Base-by-base conservation (phyloP, 2,888 invertebrate species). In the Eustalomyia histrio region DNA sequence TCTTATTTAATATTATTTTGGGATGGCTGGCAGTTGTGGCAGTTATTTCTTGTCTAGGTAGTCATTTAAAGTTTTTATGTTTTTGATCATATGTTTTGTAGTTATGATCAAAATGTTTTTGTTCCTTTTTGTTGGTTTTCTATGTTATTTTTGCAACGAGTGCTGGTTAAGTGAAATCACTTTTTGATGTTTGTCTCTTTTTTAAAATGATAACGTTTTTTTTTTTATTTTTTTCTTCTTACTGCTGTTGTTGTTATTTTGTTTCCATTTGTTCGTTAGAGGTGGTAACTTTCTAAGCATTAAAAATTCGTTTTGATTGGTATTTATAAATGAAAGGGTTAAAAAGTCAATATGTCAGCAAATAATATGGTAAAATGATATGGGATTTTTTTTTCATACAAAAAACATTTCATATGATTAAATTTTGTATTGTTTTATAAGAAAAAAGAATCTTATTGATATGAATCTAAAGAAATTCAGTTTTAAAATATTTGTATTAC, bases 261-360 rank as follows among this genome's bases (percentile, higher is more conserved):
- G 47, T 47, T 24, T 35, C 12, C 39, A 65, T 74, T 65, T 65
- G 53, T 63, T 79, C 58, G 63, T 69, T 65, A 69, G 65, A 75
- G 80, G 80, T 75, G 80, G 80, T 80, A 71, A 80, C 80, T 80
- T 80, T 80, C 80, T 80, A 80, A 80, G 71, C 61, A 75, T 67
- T 75, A 71, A 75, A 80, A 80, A 75, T 80, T 75, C 75, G 55
- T 71, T 71, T 71, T 75, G 80, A 80, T 80, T 75, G 71, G 69
- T 65, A 71, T 35, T 47, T 67, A 72, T 79, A 73, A 79, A 79
- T 65, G 75, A 61, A 67, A 71, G 80, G 75, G 80, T 80, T 80
- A 75, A 80, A 50, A 67, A 75, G 75, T 80, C 75, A 80, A 80
- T 80, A 71, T 75, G 80, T 67, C 75, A 80, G 67, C 55, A 63